Evolutionary conservation across 2,797 vertebrate species (phyloP), one percentile per base, ranked within the genome.

Genomic region (Tiaroga cobitis): DNA sequence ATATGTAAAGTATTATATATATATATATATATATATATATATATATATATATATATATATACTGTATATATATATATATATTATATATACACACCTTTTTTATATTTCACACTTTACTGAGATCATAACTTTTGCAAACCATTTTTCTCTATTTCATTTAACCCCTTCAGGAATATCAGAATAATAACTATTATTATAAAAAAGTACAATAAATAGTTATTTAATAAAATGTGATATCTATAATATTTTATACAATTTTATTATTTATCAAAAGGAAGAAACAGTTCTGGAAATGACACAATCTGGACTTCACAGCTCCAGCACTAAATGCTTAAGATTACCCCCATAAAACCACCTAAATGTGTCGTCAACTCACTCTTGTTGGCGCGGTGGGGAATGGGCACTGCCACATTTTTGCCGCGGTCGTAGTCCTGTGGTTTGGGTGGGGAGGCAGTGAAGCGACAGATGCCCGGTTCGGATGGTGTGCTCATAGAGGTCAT

Each of bases 401-500:
- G 98, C 90, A 99, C 98, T 3, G 98, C 98, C 93, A 99, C 98
- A 26, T 97, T 97, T 94, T 99, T 99, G 95, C 97, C 97, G 13
- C 97, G 96, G 90, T 98, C 97, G 0, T 97, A 97, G 91, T 99
- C 98, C 93, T 99, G 98, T 72, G 98, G 98, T 88, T 99, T 99
- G 83, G 98, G 98, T 0, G 98, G 98, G 8, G 98, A 99, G 90
- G 98, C 97, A 0, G 98, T 99, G 91, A 99, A 99, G 87, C 98
- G 97, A 88, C 98, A 99, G 94, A 99, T 99, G 88, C 98, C 98
- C 0, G 98, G 97, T 93, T 99, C 98, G 0, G 98, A 99, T 0
- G 98, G 98, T 0, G 98, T 99, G 96, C 98, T 99, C 97, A 98
- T 98, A 87, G 98, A 99, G 0, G 98, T 99, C 97, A 99, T 99